phyloP scores from a whole-genome alignment of 2,113 vertebrate species.

The Gorsachius goisagi region DNA sequence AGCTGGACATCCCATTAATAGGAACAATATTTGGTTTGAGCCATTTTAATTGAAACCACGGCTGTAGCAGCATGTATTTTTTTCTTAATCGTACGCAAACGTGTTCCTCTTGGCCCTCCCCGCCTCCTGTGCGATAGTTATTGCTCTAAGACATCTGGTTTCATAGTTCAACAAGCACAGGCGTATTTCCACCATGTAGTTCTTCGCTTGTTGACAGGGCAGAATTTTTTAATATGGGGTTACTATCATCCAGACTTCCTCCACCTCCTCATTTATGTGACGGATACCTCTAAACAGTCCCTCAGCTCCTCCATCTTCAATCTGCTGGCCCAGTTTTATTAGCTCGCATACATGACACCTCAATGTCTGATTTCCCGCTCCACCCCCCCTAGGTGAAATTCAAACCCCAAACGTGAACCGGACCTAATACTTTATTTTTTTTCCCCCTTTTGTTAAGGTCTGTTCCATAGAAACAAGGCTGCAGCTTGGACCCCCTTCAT shows the following conservation, averaged over 20 bases:
- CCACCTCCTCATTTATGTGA: constrained; percentile 56
- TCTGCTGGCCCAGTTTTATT: constrained; percentile 23
- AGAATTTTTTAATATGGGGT: constrained; percentile 72
- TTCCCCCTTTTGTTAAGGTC: background rate
- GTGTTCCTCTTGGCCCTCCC: constrained; percentile 43
- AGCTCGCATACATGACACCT: constrained; percentile 56
- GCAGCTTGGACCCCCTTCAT: background rate
- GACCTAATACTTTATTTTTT: background rate
- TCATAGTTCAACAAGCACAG: constrained; percentile 49
- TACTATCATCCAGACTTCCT: constrained; percentile 60
- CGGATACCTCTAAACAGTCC: constrained; percentile 52
- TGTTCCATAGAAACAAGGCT: background rate
- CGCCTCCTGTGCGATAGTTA: background rate
- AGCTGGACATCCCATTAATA: constrained; percentile 61
- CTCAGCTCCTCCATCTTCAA: constrained; percentile 29
- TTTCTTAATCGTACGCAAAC: background rate
- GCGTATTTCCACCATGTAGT: constrained; percentile 45
- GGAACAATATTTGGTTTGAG: constrained; percentile 37
- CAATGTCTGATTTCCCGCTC: constrained; percentile 7
- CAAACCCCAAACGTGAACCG: constrained; percentile 11
- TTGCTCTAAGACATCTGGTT: constrained; percentile 61
- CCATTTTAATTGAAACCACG: constrained; percentile 70
- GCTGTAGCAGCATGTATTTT: constrained; percentile 17
- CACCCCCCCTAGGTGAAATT: constrained; percentile 37
- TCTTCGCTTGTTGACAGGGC: constrained; percentile 56